These are phyloP conservation scores for Macrobrachium nipponense DNA, from an alignment of 1,140 invertebrate genomes.

Conservation along the genomic window DNA sequence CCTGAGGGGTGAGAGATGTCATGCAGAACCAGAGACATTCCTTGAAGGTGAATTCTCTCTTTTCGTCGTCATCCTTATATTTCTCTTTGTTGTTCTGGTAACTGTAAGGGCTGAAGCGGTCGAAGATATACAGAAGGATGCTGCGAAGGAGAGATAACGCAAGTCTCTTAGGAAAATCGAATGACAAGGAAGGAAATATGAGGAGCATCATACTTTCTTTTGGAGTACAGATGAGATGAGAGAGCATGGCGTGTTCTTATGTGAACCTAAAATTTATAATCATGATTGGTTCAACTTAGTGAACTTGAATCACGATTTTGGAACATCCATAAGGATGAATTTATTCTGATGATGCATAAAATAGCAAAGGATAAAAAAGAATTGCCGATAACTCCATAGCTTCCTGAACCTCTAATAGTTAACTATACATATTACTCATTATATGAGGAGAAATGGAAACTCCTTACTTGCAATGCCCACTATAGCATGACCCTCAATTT, in stretches of 20 bases:
- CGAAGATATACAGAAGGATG: conserved; percentile 94
- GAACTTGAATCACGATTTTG: background rate
- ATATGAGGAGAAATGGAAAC: no score
- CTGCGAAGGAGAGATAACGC: conserved; percentile 69
- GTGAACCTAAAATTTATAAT: background rate
- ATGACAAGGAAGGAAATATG: background rate
- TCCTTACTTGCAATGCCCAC: no score
- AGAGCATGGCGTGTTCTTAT: no score
- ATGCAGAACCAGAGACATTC: conserved; percentile 99
- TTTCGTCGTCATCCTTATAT: conserved; percentile 93
- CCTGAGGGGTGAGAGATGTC: conserved; percentile 96
- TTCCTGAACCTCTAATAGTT: no score
- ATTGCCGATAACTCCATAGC: no score
- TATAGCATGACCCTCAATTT: no score
- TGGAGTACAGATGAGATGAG: no score
- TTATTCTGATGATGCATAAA: no score
- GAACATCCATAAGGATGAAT: background rate
- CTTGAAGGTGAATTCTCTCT: conserved; percentile 93
- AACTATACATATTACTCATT: no score
- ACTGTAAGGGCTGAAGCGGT: conserved; percentile 95
- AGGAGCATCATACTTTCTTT: background rate
- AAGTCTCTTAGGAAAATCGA: background rate
- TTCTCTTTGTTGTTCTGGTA: conserved; percentile 95
- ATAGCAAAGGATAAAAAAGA: no score
- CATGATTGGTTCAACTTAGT: no score